A percentile compares a stretch with the other conserved stretches of the same genome.
phyloP scores from a whole-genome alignment of 1,140 invertebrate genomes.

The Tetragnatha versicolor region DNA sequence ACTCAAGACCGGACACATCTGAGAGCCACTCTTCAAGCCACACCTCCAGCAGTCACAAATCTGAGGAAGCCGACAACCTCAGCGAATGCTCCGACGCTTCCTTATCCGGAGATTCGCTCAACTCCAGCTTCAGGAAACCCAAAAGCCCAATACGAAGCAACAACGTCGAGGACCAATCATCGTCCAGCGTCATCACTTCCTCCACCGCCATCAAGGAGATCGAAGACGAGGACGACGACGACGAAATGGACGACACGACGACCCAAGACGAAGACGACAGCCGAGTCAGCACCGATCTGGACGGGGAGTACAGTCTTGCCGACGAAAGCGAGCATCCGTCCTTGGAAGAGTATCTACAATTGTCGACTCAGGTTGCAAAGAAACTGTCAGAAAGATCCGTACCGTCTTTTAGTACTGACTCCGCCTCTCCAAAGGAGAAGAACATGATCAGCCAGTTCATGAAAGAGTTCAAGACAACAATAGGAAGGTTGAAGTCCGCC shows the following conservation, averaged over 20 bases:
- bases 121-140: slow-evolving; percentile 46
- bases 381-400: slow-evolving; percentile 52
- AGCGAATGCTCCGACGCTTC: slow-evolving; percentile 45
- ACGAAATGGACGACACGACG: slow-evolving; percentile 4
- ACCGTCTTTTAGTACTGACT: slow-evolving; percentile 31
- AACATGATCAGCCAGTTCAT: slow-evolving; percentile 45
- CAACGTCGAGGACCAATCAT: slow-evolving; percentile 21
- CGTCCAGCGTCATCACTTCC: slow-evolving; percentile 40
- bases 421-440: slow-evolving; percentile 39
- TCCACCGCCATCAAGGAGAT: slow-evolving; percentile 38
- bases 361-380: slow-evolving; percentile 44
- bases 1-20: slow-evolving; percentile 30
- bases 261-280: slow-evolving; percentile 41
- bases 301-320: slow-evolving; percentile 15
- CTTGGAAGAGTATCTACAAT: slow-evolving; percentile 51
- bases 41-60: slow-evolving; percentile 38
- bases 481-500: slow-evolving; percentile 29
- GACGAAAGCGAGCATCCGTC: slow-evolving; percentile 52
- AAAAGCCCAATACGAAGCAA: neutral
- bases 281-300: slow-evolving; percentile 41
- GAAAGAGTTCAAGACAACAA: slow-evolving; percentile 47
- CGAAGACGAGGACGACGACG: slow-evolving; percentile 18
- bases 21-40: slow-evolving; percentile 26
- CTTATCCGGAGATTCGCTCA: slow-evolving; percentile 43
- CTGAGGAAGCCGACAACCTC: neutral